Conservation (phyloP, 2,888 invertebrate genomes). For the Mallateleia sp. region DNA sequence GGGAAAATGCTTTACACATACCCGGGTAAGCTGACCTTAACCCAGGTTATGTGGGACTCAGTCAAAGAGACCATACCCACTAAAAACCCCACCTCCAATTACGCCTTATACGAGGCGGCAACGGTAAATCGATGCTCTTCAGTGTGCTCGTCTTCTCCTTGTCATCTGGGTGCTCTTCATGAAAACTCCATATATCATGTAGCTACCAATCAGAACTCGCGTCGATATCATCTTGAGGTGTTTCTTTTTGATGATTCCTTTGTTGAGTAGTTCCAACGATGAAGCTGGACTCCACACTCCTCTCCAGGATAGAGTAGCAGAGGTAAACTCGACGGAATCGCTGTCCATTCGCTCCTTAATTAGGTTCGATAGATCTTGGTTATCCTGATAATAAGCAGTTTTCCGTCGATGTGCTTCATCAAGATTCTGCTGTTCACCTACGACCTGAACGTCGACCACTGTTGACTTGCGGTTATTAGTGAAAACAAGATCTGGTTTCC, state of each 20-base stretch:
- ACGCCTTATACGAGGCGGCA: too few relatives aligned
- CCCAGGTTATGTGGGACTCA: too few relatives aligned
- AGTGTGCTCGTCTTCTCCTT: too few relatives aligned
- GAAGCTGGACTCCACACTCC: conserved; percentile 67
- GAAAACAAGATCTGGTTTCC: conserved; percentile 65
- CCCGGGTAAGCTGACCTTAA: too few relatives aligned
- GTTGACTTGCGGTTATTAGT: not conserved
- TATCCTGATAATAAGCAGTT: not conserved
- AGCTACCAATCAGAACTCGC: conserved; percentile 45
- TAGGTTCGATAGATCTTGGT: not conserved
- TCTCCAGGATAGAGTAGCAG: conserved; percentile 72
- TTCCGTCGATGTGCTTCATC: conserved; percentile 6
- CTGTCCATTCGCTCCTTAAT: not conserved
- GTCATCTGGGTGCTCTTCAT: too few relatives aligned
- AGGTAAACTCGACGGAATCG: conserved; percentile 28
- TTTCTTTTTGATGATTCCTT: conserved; percentile 21
- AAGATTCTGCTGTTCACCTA: conserved; percentile 55
- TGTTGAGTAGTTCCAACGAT: too few relatives aligned
- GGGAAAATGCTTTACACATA: too few relatives aligned
- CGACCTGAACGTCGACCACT: conserved; percentile 61
- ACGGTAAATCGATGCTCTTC: too few relatives aligned
- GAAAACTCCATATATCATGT: not conserved
- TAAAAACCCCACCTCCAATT: too few relatives aligned
- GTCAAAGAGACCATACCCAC: too few relatives aligned
- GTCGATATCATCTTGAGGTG: conserved; percentile 63